Evolutionary conservation across 2,113 vertebrate genomes (phyloP), one percentile per base, ranked within the genome.

Genomic region (Tautogolabrus adspersus): DNA sequence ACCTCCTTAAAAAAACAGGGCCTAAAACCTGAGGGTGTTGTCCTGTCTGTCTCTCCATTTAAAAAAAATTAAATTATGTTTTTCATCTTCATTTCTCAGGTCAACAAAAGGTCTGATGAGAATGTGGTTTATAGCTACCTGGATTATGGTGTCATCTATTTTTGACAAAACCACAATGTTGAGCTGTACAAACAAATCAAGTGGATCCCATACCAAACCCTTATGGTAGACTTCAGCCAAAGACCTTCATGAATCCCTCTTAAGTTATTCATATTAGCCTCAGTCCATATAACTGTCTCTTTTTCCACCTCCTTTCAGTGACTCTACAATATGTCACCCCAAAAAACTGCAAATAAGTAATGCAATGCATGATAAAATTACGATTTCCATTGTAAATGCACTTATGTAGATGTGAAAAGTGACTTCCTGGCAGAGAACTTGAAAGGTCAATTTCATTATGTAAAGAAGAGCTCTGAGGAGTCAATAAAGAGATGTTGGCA

Each of bases 281-380:
- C 47, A 49, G 1, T 66, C 72, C 23, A 51, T 81, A 77, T 84
- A 30, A 70, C 49, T 82, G 34, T 66, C 46, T 82, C 51, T 58
- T 37, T n/a, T 64, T 81, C 70, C 46, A 16, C 69, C 69, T 86
- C 64, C 22, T 69, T 66, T 49, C 75, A 38, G 30, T 42, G 23
- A 79, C 73, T 73, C 77, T 72, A 68, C 66, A 71, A 69, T 85
- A 76, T 82, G 74, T 83, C 85, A 79, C 75, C 86, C 67, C 22
- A 74, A 81, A 87, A 87, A 87, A 86, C 76, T 67, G 57, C 79
- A 84, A 72, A 80, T 86, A 82, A 89, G 89, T 88, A 89, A 89
- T 87, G 72, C 61, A 89, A 40, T 52, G 69, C 40, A 52, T 80
- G 74, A 92, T 90, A 85, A 72, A 88, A 88, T 91, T 86, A 84